Percentiles rank a stretch among this genome's conserved stretches.
These are phyloP conservation scores for Lasioglossum calceatum DNA, from an alignment of 2,888 invertebrate genomes.

Conservation along the genomic window DNA sequence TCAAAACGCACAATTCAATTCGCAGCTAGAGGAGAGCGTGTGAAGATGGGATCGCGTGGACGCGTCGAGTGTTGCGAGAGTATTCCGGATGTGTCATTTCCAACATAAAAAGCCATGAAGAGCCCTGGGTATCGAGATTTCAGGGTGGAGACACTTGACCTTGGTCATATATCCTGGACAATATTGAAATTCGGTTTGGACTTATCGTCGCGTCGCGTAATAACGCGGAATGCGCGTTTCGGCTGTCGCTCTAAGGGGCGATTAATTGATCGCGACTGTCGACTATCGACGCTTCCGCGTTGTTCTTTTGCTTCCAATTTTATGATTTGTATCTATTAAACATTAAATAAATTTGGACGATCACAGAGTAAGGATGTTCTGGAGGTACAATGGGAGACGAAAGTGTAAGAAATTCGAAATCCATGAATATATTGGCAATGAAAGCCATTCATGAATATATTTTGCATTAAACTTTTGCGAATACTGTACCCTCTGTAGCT, in stretches of 20 bases:
- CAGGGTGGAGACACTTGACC: conserved; percentile 9
- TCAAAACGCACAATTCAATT: conserved; percentile 4
- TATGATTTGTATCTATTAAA: too few species aligned
- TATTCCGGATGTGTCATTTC: conserved; percentile 22
- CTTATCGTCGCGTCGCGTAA: conserved; percentile 7
- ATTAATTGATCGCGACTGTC: background rate
- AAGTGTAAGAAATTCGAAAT: too few species aligned
- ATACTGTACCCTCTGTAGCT: too few species aligned
- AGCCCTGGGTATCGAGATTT: conserved; percentile 28
- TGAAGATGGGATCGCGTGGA: conserved; percentile 41
- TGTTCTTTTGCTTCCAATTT: background rate
- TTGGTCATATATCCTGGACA: conserved; percentile 35
- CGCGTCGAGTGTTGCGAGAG: conserved; percentile 11
- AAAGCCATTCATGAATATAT: too few species aligned
- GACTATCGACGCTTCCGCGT: background rate
- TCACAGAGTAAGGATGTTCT: too few species aligned
- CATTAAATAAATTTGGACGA: too few species aligned
- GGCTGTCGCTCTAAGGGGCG: background rate
- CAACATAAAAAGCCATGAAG: conserved; percentile 39
- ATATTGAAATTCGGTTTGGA: conserved; percentile 58
- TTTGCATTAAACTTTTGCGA: too few species aligned
- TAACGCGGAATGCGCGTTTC: conserved; percentile 21
- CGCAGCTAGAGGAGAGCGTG: too few species aligned
- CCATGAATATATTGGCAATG: too few species aligned
- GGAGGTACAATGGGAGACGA: too few species aligned